Percentiles rank a stretch among this genome's conserved stretches.
These are phyloP conservation scores for Anguilla megastoma DNA, from an alignment of 2,797 vertebrate species.

Conservation along the genomic window DNA sequence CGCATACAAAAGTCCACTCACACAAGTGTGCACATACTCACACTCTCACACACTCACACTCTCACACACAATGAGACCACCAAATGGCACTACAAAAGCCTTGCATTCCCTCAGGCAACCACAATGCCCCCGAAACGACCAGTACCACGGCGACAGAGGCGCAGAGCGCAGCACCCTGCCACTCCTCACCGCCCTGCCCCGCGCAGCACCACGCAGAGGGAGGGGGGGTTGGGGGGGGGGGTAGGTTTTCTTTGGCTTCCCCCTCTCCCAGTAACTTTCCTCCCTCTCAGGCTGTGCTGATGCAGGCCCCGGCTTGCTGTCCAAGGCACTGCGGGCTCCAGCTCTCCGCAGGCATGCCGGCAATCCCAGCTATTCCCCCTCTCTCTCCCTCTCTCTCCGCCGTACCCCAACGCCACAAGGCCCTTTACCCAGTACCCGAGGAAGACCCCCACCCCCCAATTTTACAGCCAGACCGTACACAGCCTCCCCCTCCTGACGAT, in stretches of 20 bases:
- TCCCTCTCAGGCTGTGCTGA: slow-evolving; percentile 30
- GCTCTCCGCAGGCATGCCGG: slow-evolving; percentile 50
- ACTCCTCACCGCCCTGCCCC: not conserved
- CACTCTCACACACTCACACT: not conserved
- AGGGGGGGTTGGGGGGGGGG: not conserved
- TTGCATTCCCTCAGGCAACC: not conserved
- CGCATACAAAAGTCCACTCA: not conserved
- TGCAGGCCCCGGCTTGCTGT: slow-evolving; percentile 59
- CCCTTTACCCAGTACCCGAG: not conserved
- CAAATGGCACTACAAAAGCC: not conserved
- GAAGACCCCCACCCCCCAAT: slow-evolving; percentile 24
- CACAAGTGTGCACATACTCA: not conserved
- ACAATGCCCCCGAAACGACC: not conserved
- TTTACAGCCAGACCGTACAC: not conserved
- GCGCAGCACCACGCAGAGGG: not conserved
- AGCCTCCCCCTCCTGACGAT: too few relatives aligned
- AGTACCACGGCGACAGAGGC: not conserved
- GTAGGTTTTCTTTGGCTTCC: not conserved
- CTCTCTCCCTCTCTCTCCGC: not conserved
- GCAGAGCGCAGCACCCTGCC: not conserved
- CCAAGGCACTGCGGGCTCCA: slow-evolving; percentile 54
- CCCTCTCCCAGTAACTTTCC: slow-evolving; percentile 32
- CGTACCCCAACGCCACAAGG: too few relatives aligned
- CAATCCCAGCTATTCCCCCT: slow-evolving; percentile 43
- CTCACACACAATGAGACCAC: slow-evolving; percentile 1